Percentiles rank a stretch among this genome's conserved stretches.
These are phyloP conservation scores for Sorex araneus DNA, from an alignment of 2,113 vertebrate species.

Conservation along the genomic window DNA sequence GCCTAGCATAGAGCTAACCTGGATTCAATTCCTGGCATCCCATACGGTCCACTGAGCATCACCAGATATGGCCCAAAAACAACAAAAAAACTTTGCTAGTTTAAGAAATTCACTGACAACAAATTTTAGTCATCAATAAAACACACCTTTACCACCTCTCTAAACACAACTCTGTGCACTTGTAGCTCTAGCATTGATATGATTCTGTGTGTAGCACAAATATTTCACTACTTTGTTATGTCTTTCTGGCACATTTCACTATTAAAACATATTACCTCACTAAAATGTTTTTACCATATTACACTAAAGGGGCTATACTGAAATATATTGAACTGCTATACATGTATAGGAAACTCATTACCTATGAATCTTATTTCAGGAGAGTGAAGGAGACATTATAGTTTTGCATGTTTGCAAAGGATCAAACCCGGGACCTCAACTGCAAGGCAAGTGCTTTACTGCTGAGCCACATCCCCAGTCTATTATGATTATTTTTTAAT, in stretches of 20 bases:
- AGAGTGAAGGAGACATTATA: background rate
- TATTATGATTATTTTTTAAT: no score
- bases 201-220: background rate
- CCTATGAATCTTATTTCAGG: background rate
- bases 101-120: background rate
- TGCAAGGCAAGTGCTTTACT: no score
- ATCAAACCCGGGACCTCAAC: no score
- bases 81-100: no score
- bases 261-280: constrained; percentile 23
- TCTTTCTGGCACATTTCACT: constrained; percentile 7
- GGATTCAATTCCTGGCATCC: no score
- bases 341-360: background rate
- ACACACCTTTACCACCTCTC: background rate
- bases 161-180: background rate
- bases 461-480: no score
- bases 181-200: background rate
- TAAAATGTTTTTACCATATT: background rate
- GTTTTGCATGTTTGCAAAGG: no score
- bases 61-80: no score
- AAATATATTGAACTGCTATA: background rate
- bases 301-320: background rate
- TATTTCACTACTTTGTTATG: background rate
- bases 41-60: no score
- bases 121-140: background rate
- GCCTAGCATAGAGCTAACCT: no score